These are phyloP conservation scores for Macrosoma leucophasiata DNA, from an alignment of 2,888 invertebrate genomes.

Conservation along the genomic window DNA sequence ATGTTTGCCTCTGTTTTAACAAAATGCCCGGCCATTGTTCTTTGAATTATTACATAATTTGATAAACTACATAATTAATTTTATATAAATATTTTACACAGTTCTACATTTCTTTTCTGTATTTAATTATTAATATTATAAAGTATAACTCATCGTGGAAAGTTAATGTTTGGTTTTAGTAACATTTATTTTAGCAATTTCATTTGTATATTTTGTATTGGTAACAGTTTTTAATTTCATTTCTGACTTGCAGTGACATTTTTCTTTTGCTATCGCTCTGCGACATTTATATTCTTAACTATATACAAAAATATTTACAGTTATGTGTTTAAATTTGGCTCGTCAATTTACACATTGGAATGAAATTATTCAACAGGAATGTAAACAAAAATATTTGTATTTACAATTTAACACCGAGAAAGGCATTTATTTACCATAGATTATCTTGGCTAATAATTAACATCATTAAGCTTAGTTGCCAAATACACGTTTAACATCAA, in stretches of 20 bases:
- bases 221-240: no score
- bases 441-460: slow-evolving; percentile 41
- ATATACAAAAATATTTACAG: slow-evolving; percentile 72
- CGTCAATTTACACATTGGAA: slow-evolving; percentile 60
- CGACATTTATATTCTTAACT: slow-evolving; percentile 58
- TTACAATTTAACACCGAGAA: slow-evolving; percentile 48
- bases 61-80: no score
- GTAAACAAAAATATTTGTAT: slow-evolving; percentile 51
- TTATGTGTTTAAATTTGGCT: slow-evolving; percentile 58
- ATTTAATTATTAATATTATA: no score
- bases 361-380: slow-evolving; percentile 69
- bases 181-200: not conserved
- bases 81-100: no score
- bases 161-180: no score
- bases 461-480: slow-evolving; percentile 58
- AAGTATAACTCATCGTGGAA: no score
- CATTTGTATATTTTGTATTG: slow-evolving; percentile 9
- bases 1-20: no score
- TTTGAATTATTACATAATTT: no score
- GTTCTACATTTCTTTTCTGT: no score
- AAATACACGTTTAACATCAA: slow-evolving; percentile 45
- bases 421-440: slow-evolving; percentile 25
- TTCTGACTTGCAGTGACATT: slow-evolving; percentile 42
- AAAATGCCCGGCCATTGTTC: no score
- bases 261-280: slow-evolving; percentile 54